Evolutionary conservation across 2,797 vertebrate genomes (phyloP).

Genomic region (Sebastes taczanowskii): DNA sequence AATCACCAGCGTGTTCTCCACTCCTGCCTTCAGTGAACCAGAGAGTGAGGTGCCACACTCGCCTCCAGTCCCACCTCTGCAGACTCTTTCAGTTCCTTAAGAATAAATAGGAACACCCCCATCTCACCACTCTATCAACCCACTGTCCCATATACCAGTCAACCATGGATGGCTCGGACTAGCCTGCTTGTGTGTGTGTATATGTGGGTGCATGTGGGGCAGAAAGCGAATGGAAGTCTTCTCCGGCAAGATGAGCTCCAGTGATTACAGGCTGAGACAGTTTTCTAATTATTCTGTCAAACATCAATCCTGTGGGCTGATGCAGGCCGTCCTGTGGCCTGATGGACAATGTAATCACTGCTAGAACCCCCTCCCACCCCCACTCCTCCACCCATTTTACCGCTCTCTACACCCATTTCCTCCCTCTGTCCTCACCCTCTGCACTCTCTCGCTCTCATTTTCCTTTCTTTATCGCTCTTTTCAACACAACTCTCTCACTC

Average conservation of each 20-base stretch:
- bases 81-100: slow-evolving; percentile 81
- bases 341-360: slow-evolving; percentile 97
- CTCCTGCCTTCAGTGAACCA: slow-evolving; percentile 47
- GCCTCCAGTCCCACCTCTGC: slow-evolving; percentile 44
- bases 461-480: slow-evolving; percentile 34
- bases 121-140: slow-evolving; percentile 68
- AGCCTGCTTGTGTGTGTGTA: slow-evolving; percentile 49
- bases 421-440: slow-evolving; percentile 33
- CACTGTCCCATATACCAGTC: slow-evolving; percentile 65
- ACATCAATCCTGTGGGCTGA: slow-evolving; percentile 92
- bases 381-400: slow-evolving; percentile 35
- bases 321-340: slow-evolving; percentile 85
- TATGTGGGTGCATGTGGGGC: slow-evolving; percentile 33
- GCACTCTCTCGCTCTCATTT: slow-evolving; percentile 29
- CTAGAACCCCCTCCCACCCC: slow-evolving; percentile 50
- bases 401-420: slow-evolving; percentile 35
- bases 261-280: slow-evolving; percentile 94
- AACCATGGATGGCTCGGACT: slow-evolving; percentile 40
- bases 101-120: slow-evolving; percentile 84
- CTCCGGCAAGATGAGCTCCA: slow-evolving; percentile 86
- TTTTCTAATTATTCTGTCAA: slow-evolving; percentile 99
- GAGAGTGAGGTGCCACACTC: slow-evolving; percentile 34
- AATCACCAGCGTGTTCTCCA: slow-evolving; percentile 37
- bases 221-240: slow-evolving; percentile 76
- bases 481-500: slow-evolving; percentile 25